Conservation (phyloP, 2,797 vertebrate genomes). For the Channallabes apus region DNA sequence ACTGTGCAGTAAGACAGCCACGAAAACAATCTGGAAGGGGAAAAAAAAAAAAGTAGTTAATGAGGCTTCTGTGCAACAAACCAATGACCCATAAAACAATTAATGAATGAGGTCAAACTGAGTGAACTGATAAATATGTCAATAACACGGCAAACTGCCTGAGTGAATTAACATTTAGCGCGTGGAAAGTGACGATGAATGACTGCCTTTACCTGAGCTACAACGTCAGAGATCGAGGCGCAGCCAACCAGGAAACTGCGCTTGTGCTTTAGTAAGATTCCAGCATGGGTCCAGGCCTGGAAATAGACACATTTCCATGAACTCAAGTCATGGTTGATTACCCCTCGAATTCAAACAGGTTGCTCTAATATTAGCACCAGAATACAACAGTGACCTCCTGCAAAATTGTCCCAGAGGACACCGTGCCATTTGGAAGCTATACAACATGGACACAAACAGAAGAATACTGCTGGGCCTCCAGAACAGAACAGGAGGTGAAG, state of each 20-base stretch:
- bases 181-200: neutral
- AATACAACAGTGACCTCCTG: neutral
- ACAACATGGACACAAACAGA: constrained; percentile 14
- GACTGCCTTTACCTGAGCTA: constrained; percentile 84
- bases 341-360: neutral
- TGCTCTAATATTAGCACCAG: constrained; percentile 1
- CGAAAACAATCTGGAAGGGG: constrained; percentile 86
- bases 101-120: neutral
- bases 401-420: neutral
- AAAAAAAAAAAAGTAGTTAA: neutral
- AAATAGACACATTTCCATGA: neutral
- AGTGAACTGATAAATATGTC: neutral
- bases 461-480: constrained; percentile 28
- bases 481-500: constrained; percentile 17
- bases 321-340: neutral
- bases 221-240: constrained; percentile 97
- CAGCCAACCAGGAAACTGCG: constrained; percentile 97
- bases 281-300: constrained; percentile 98
- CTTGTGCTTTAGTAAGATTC: constrained; percentile 98
- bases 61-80: neutral
- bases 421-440: constrained; percentile 15
- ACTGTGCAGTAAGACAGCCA: constrained; percentile 94
- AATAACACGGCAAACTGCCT: neutral
- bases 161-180: neutral
- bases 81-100: neutral